Percentiles rank a stretch among this genome's conserved stretches.
phyloP scores from a whole-genome alignment of 2,797 vertebrate genomes.

The Cheirogaleus major region DNA sequence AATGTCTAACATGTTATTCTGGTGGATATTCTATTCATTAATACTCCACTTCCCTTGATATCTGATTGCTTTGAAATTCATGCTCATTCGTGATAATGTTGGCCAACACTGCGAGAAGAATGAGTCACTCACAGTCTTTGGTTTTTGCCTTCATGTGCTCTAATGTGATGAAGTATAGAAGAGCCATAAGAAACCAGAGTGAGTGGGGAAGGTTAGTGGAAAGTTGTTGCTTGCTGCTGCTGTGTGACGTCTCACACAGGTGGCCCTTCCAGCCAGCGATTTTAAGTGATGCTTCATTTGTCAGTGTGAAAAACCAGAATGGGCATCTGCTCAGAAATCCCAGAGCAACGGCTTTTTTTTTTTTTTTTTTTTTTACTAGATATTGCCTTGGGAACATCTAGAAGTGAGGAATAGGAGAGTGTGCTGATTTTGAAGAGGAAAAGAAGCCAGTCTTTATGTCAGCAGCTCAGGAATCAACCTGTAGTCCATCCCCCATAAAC shows the following conservation, averaged over 20 bases:
- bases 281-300: background rate
- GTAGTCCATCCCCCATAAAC: background rate
- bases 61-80: background rate
- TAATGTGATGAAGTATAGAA: background rate
- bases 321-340: background rate
- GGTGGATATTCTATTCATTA: background rate
- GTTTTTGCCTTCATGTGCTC: background rate
- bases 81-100: background rate
- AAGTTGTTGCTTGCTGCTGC: background rate
- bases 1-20: background rate
- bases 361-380: background rate
- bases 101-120: background rate
- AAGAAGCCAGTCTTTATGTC: background rate
- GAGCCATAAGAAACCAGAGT: background rate
- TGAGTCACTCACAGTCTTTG: background rate
- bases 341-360: background rate
- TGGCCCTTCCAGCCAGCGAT: background rate
- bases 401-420: background rate
- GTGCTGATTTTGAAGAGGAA: background rate
- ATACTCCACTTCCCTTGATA: background rate
- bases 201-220: background rate
- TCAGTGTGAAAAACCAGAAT: background rate
- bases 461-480: background rate
- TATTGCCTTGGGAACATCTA: background rate
- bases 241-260: background rate